Base-by-base conservation (phyloP, 2,113 vertebrate genomes). In the Rhinopomastus cyanomelas region DNA sequence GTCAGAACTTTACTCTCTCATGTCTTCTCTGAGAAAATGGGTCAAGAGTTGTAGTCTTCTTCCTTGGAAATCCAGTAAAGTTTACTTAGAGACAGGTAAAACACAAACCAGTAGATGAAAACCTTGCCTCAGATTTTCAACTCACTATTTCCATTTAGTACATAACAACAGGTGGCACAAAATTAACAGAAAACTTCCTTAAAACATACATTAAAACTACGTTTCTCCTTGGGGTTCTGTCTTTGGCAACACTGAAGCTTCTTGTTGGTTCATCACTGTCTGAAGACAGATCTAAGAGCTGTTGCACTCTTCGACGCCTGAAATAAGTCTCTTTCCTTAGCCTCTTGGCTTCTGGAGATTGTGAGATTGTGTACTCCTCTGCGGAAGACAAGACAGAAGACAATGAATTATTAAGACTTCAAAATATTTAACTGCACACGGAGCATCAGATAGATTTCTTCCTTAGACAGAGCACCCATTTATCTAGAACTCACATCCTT, bases 201-300 rank as follows among this genome's bases (percentile, higher is more conserved):
- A 57, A 25, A 25, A 10, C 97, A 48, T 97, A 98, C 97, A 96
- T 97, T 86, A 97, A 26, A 65, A 93, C 90, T 2, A 36, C 82
- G 7, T 94, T 51, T 93, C 81, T 81, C 68, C 87, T 92, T 7
- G 52, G 83, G 93, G 91, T 17, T n/a, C 22, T 25, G 8, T 85
- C 85, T 69, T 81, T 66, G 5, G 30, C 79, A 84, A 30, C 75
- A 32, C 57, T 64, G 62, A 92, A 51, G 39, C 68, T 80, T 55
- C 89, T 66, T 4, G 95, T 92, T 69, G 81, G 49, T 34, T 95
- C 88, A 42, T 98, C 98, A 4, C 92, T 97, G 75, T 97, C 98
- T 73, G 98, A 97, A 65, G 96, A 97, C 26, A 91, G 83, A 25
- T 98, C 97, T 6, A 98, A 95, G 90, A 97, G 98, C 7, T 97